Conservation (phyloP, 2,888 invertebrate genomes). For the Pseudeuparius sepicola region DNA sequence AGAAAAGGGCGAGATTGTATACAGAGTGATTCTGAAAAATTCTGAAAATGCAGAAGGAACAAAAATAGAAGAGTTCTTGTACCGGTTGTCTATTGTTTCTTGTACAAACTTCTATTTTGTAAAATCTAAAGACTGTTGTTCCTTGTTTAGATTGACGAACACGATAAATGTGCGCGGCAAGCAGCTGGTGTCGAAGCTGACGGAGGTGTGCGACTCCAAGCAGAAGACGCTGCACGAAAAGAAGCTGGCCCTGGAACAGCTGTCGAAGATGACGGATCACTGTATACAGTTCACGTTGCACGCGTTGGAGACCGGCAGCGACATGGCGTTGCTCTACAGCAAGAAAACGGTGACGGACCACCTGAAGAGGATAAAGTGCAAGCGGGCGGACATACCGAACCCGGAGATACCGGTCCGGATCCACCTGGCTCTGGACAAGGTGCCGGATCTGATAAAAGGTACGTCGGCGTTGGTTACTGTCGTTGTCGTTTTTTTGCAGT, state of each 20-base stretch:
- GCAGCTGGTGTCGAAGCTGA: conserved; percentile 68
- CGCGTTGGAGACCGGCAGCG: conserved; percentile 70
- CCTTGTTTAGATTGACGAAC: conserved; percentile 54
- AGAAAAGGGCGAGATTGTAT: no score
- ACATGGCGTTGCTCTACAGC: conserved; percentile 73
- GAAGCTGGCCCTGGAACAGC: conserved; percentile 69
- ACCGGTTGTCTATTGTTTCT: no score
- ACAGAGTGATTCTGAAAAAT: no score
- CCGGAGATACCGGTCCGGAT: conserved; percentile 82
- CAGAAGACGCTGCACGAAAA: conserved; percentile 75
- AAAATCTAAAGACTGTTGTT: no score
- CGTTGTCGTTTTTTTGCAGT: conserved; percentile 5
- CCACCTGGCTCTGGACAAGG: conserved; percentile 67
- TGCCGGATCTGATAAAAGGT: conserved; percentile 72
- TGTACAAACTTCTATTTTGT: no score
- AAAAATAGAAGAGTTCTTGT: no score
- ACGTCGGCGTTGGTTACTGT: conserved; percentile 14
- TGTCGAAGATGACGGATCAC: conserved; percentile 80
- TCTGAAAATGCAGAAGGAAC: no score
- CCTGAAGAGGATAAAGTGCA: conserved; percentile 70
- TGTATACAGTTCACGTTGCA: conserved; percentile 75
- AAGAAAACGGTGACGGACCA: conserved; percentile 68
- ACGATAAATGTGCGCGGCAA: conserved; percentile 76
- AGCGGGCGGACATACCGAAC: conserved; percentile 80
- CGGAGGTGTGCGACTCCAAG: conserved; percentile 68